These are phyloP conservation scores for Grapholita molesta DNA, from an alignment of 1,140 invertebrate species.

Conservation along the genomic window DNA sequence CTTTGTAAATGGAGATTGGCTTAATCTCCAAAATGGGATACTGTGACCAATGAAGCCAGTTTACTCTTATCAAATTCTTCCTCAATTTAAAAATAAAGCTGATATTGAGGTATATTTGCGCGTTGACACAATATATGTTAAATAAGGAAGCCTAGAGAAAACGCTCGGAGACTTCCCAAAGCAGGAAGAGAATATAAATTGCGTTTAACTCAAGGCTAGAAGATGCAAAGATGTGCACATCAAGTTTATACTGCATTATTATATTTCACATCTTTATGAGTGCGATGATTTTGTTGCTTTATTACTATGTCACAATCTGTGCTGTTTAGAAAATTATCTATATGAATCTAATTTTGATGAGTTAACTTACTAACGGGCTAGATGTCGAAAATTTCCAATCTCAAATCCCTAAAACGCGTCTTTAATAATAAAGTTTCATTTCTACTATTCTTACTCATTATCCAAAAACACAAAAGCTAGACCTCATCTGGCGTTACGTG, in stretches of 20 bases:
- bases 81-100: slow-evolving; percentile 18
- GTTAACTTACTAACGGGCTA: slow-evolving; percentile 61
- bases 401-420: slow-evolving; percentile 65
- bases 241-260: slow-evolving; percentile 2
- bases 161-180: slow-evolving; percentile 39
- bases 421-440: slow-evolving; percentile 68
- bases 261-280: neutral
- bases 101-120: neutral
- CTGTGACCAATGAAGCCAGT: no score
- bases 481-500: slow-evolving; percentile 47
- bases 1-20: no score
- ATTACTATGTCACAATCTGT: no score
- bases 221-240: slow-evolving; percentile 31
- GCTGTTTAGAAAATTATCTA: no score
- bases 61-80: no score
- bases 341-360: slow-evolving; percentile 20
- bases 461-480: slow-evolving; percentile 53
- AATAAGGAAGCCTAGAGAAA: slow-evolving; percentile 43
- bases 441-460: slow-evolving; percentile 63
- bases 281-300: neutral
- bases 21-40: no score
- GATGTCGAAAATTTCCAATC: slow-evolving; percentile 61
- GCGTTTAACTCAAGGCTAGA: slow-evolving; percentile 54
- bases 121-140: slow-evolving; percentile 43
- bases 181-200: slow-evolving; percentile 64